Base-by-base conservation (phyloP, 2,797 vertebrate genomes). In the Gadopsis marmoratus region DNA sequence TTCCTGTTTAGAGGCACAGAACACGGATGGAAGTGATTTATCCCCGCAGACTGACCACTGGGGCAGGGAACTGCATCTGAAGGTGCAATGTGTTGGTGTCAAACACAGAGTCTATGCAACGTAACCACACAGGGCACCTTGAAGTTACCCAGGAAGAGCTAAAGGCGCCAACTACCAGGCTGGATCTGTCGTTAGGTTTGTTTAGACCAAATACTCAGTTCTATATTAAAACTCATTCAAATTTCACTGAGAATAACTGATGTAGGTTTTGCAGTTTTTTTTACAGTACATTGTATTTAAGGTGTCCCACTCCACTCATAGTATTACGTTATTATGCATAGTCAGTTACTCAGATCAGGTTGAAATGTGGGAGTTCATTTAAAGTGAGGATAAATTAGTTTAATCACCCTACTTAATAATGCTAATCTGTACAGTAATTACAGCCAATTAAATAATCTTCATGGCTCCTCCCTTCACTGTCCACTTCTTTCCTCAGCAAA, bases 381-480 rank as follows among this genome's bases (percentile, higher is more conserved):
- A 16, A 67, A 35, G 37, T 19, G 3, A 58, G 26, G 29, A 51
- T 10, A 23, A 69, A 74, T 65, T n/a, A 62, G 2, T 26, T 26
- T 26, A 26, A 26, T 23, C 41, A 10, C 45, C 14, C 16, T 64
- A 45, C 48, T 69, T 55, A 64, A 26, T 29, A 54, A 26, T 37
- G 50, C 26, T 66, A 72, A 81, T 79, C 35, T n/a, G 71, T 37
- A 66, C 33, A 26, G 21, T 61, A 56, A 80, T 68, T 66, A 53
- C 21, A 81, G 23, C 59, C 59, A 64, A 68, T 78, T 54, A 51
- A 75, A 80, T 79, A 65, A 71, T 60, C 11, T 33, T 23, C 23
- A 21, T 61, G 37, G 56, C 31, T 59, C 61, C 65, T 73, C 58
- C 35, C 29, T 16, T 62, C 54, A 37, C 23, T 64, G 43, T 67